These are phyloP conservation scores for Carettochelys insculpta DNA, from an alignment of 2,113 vertebrate species.

Conservation along the genomic window DNA sequence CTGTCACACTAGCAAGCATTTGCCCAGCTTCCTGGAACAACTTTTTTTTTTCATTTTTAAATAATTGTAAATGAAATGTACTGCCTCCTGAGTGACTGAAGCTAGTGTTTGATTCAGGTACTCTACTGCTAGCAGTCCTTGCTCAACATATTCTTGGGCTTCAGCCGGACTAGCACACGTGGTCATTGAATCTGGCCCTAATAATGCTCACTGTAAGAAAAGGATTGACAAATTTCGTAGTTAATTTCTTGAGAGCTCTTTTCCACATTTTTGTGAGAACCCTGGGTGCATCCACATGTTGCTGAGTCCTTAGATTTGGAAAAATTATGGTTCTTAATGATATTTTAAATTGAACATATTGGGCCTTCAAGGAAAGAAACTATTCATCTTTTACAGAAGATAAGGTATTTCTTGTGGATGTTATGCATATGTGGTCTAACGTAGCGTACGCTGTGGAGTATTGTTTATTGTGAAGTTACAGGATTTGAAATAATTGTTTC, in stretches of 20 bases:
- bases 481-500: not conserved
- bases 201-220: not conserved
- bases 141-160: not conserved
- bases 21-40: not conserved
- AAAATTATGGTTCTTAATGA: not conserved
- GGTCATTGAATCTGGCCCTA: not conserved
- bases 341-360: not conserved
- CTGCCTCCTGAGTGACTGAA: not conserved
- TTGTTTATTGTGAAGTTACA: not conserved
- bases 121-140: not conserved
- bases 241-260: not conserved
- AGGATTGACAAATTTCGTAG: not conserved
- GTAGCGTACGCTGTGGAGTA: not conserved
- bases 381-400: not conserved
- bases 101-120: not conserved
- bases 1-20: not conserved
- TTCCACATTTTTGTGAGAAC: not conserved
- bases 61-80: not conserved
- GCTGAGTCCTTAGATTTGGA: conserved; percentile 1
- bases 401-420: not conserved
- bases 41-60: not conserved
- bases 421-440: not conserved
- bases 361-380: not conserved
- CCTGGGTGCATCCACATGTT: not conserved
- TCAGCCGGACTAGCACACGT: not conserved